Evolutionary conservation across 2,797 vertebrate genomes (phyloP), one percentile per base, ranked within the genome.

Genomic region (Diplodus sargus): DNA sequence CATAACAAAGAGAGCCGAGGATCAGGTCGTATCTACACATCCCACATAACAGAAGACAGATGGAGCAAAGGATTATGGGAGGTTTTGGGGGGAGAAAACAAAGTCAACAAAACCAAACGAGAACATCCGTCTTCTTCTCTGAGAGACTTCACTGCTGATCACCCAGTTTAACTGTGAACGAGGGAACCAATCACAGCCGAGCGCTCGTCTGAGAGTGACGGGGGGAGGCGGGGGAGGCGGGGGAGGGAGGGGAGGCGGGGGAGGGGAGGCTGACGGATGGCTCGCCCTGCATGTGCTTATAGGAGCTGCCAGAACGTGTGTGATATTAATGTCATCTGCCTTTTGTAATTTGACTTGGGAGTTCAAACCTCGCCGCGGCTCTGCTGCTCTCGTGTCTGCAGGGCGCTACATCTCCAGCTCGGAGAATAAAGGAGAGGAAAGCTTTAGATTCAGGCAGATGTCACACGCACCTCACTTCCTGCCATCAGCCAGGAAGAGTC

Each of bases 301-400:
- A 91, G 82, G 89, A 91, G 79, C 85, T 92, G 90, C 91, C 90
- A 93, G 89, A 86, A 74, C 82, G 79, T 76, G 85, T 92, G 89
- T 90, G 89, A 94, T 93, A 94, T 93, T 94, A 92, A 90, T 88
- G 91, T 93, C 92, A 91, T 92, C 87, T 90, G 90, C 88, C 89
- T 89, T 90, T 90, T 82, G 89, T 90, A 85, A 92, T 91, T 90
- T 90, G 83, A 93, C 89, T 91, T 69, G 83, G 86, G 90, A 91
- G 92, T 93, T 92, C 87, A 87, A 88, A 84, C 80, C 88, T 85
- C 78, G 90, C 88, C 86, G 85, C 85, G 53, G 90, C 86, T 83
- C 91, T 87, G 77, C 74, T 39, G 86, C 75, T 63, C 75, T 78
- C 47, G 5, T 70, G 84, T 88, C 87, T 89, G 66, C 62, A 13